Base-by-base conservation (phyloP, 2,888 invertebrate species). In the Sussaba pulchella region DNA sequence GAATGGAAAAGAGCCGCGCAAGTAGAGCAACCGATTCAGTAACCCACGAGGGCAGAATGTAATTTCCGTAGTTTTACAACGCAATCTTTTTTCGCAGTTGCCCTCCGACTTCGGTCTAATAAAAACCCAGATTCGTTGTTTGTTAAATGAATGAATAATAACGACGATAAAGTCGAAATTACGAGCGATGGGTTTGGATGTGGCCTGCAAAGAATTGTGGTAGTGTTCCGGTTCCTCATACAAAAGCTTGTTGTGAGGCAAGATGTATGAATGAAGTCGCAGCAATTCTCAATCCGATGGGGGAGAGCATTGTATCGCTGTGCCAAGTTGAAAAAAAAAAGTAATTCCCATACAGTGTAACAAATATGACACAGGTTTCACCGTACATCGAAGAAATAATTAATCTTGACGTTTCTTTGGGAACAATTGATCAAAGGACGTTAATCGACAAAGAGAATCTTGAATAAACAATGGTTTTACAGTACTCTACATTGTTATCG, bases 1-100 rank as follows among this genome's bases (percentile, higher is more conserved):
- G 64, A 72, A 50, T 45, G 39, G n/a, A n/a, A 14, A 74, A 50
- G 63, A 67, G 59, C 45, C 50, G 26, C 54, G 24, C 24, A 26
- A 26, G 54, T 24, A n/a, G 26, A 54, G 57, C 57, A 10, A 12
- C n/a, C 57, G n/a, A 17, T 43, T 10, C 24, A 31, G 47, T 10
- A 14, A 63, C 21, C 21, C 57, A 41, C 19, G 73, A 63, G 63
- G 59, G 12, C 45, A 66, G 24, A 81, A 54, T 57, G 74, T 74
- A 72, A 75, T 66, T 54, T 66, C 45, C n/a, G 36, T 43, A 77
- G 21, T 77, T 78, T 78, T 66, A 70, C 70, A 69, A 76, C 24
- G 76, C 43, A 63, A 76, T 64, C 74, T 73, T 57, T 39, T 12
- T 12, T 45, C 19, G 10, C 41, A 69, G 50, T 61, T 80, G 47